Percentiles rank a stretch among this genome's conserved stretches.
These are phyloP conservation scores for Ceramica pisi DNA, from an alignment of 2,888 invertebrate species.

Conservation along the genomic window DNA sequence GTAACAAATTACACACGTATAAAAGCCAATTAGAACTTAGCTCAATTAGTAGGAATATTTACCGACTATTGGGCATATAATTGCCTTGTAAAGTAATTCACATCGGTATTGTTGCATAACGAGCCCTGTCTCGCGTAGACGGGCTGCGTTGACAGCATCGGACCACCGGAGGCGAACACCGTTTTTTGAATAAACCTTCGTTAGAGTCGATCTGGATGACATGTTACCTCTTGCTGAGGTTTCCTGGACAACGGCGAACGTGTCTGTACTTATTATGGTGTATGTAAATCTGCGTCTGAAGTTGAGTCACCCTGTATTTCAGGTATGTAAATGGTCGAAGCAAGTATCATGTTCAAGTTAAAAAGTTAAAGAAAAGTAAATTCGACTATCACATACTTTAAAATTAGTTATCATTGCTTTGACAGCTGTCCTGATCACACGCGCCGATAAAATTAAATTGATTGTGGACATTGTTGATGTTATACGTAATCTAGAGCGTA, in stretches of 20 bases:
- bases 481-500: conserved; percentile 80
- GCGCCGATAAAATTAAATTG: conserved; percentile 77
- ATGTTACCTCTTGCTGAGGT: conserved; percentile 71
- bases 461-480: conserved; percentile 77
- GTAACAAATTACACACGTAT: conserved; percentile 22
- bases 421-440: conserved; percentile 79
- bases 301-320: conserved; percentile 33
- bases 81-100: conserved; percentile 71
- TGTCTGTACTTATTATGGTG: conserved; percentile 56
- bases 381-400: conserved; percentile 50
- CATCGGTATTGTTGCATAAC: conserved; percentile 74
- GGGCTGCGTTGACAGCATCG: conserved; percentile 72
- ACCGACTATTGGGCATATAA: conserved; percentile 56
- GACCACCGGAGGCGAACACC: conserved; percentile 84
- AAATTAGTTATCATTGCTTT: conserved; percentile 71
- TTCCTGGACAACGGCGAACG: conserved; percentile 66
- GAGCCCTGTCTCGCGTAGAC: conserved; percentile 69
- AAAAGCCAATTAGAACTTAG: conserved; percentile 44
- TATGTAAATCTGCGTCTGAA: conserved; percentile 49
- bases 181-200: conserved; percentile 86
- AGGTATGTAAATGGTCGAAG: conserved; percentile 20
- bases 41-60: conserved; percentile 52
- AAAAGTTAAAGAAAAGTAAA: conserved; percentile 37
- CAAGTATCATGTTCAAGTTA: conserved; percentile 22
- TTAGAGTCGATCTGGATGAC: conserved; percentile 82